Conservation (phyloP, 2,113 vertebrate species). For the Chlorodrepanis virens region DNA sequence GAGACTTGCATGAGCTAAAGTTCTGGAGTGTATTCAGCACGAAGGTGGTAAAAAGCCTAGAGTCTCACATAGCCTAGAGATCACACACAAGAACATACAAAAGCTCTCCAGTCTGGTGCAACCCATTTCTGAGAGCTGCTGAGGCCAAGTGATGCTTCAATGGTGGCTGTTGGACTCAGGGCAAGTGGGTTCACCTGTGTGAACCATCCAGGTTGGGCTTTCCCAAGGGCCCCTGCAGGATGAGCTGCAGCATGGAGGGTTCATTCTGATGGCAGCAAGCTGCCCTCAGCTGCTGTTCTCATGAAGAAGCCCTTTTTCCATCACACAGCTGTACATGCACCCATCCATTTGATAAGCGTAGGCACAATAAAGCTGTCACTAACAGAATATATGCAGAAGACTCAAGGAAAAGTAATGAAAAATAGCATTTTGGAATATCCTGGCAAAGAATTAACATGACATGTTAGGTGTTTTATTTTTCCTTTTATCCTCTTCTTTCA, state of each 20-base stretch:
- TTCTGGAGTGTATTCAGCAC: not conserved
- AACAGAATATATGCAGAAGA: conserved; percentile 10
- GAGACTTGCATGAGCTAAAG: not conserved
- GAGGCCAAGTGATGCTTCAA: not conserved
- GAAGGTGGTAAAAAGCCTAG: not conserved
- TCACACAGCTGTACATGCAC: not conserved
- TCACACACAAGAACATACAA: rapidly evolving
- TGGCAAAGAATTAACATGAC: not conserved
- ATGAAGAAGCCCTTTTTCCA: not conserved
- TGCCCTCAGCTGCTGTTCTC: not conserved
- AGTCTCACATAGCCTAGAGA: not conserved
- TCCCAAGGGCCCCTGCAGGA: not conserved
- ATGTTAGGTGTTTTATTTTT: not conserved
- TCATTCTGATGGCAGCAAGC: not conserved
- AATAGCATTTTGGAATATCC: not conserved
- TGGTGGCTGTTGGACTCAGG: not conserved
- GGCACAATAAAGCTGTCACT: conserved; percentile 34
- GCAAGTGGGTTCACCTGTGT: not conserved
- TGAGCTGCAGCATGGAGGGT: not conserved
- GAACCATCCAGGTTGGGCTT: not conserved
- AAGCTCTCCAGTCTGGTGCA: not conserved
- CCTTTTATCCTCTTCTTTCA: conserved; percentile 22
- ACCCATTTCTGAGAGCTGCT: not conserved
- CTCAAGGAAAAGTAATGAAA: not conserved
- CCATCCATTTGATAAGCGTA: not conserved